A percentile compares a stretch with the other conserved stretches of the same genome.
Evolutionary conservation across 1,140 invertebrate genomes (phyloP).

Genomic region (Drusus annulatus): DNA sequence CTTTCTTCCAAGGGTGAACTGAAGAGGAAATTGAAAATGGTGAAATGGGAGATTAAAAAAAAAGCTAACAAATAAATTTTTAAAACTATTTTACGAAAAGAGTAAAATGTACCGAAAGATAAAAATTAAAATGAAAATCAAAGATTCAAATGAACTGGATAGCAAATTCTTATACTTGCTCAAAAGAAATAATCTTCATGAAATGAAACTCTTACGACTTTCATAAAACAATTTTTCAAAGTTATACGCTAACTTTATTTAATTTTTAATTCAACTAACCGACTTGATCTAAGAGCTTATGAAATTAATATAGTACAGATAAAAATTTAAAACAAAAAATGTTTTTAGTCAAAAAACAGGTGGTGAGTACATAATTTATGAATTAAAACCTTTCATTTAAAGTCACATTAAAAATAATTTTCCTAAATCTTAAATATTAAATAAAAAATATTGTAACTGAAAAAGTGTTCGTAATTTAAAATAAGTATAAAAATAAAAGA

Average conservation of each 20-base stretch:
- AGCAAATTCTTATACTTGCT: background rate
- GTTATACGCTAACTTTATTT: background rate
- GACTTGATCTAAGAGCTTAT: slow-evolving; percentile 1
- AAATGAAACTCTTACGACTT: background rate
- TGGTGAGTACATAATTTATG: too few species aligned
- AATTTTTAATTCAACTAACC: background rate
- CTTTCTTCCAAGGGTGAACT: too few species aligned
- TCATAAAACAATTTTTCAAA: background rate
- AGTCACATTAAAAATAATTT: too few species aligned
- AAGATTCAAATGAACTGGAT: background rate
- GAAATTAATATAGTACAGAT: background rate
- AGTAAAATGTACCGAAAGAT: slow-evolving; percentile 49
- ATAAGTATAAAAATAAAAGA: slow-evolving; percentile 12
- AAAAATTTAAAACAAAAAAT: too few species aligned
- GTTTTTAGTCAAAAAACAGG: too few species aligned
- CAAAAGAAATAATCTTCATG: background rate
- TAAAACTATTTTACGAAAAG: background rate
- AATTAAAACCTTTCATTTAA: too few species aligned
- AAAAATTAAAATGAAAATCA: slow-evolving; percentile 49
- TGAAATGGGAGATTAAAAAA: background rate
- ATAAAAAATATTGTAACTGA: background rate
- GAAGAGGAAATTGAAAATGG: too few species aligned
- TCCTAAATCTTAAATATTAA: background rate
- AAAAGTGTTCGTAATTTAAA: slow-evolving; percentile 26
- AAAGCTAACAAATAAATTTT: background rate